These are phyloP conservation scores for Archips crataeganus DNA, from an alignment of 2,888 invertebrate genomes.

Conservation along the genomic window DNA sequence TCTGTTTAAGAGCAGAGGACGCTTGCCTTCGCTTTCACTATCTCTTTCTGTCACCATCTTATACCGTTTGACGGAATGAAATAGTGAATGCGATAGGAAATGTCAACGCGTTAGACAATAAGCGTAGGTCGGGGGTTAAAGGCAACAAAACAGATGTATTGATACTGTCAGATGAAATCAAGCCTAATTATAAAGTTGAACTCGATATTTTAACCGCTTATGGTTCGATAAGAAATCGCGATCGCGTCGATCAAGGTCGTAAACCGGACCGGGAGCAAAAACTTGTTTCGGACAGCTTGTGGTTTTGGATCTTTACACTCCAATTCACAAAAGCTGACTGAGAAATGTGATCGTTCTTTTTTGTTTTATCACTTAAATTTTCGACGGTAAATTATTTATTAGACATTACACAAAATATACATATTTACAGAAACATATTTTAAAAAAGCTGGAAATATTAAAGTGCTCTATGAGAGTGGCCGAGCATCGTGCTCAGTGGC, in stretches of 20 bases:
- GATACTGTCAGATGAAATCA: slow-evolving; percentile 34
- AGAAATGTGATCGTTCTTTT: background rate
- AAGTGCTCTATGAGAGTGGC: too few species aligned
- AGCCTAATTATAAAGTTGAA: slow-evolving; percentile 27
- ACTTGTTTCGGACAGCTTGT: slow-evolving; percentile 28
- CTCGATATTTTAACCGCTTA: slow-evolving; percentile 13
- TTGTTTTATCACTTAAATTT: background rate
- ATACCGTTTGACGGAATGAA: too few species aligned
- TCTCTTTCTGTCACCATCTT: too few species aligned
- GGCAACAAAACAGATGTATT: slow-evolving; percentile 17
- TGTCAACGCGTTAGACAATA: too few species aligned
- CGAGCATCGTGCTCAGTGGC: too few species aligned
- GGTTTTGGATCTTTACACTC: slow-evolving; percentile 13
- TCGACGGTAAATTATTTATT: too few species aligned
- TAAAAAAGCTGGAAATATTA: too few species aligned
- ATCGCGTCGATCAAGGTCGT: slow-evolving; percentile 36
- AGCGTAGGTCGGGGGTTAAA: background rate
- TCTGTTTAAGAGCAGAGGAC: too few species aligned
- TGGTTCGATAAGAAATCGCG: slow-evolving; percentile 28
- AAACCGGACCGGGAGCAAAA: slow-evolving; percentile 28
- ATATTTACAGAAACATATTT: too few species aligned
- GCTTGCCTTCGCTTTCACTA: too few species aligned
- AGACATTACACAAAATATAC: too few species aligned
- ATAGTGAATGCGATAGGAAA: too few species aligned
- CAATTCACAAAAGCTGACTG: slow-evolving; percentile 21